A percentile compares a stretch with the other conserved stretches of the same genome.
These are phyloP conservation scores for Poeciliopsis presidionis DNA, from an alignment of 2,797 vertebrate species.

Conservation along the genomic window DNA sequence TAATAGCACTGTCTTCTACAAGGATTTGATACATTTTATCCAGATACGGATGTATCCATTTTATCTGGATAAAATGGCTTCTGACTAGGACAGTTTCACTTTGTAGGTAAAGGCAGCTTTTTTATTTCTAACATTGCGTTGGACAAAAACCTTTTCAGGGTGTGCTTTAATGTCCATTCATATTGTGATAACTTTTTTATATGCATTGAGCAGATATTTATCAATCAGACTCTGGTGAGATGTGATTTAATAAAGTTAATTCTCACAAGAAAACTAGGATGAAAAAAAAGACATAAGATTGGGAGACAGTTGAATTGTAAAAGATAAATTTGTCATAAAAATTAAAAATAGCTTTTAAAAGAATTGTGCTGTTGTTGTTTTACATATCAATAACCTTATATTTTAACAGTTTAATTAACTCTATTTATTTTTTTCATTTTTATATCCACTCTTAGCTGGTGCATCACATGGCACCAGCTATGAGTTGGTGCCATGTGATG, in stretches of 20 bases:
- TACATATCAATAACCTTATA: neutral
- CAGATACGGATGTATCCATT: neutral
- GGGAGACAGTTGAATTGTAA: neutral
- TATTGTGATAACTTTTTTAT: neutral
- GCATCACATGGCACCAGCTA: neutral
- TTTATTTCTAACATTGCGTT: neutral
- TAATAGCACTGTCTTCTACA: neutral
- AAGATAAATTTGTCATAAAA: neutral
- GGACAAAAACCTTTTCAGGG: neutral
- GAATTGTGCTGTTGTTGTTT: neutral
- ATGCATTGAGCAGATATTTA: neutral
- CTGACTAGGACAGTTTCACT: neutral
- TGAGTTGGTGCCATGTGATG: constrained; percentile 28
- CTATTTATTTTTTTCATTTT: neutral
- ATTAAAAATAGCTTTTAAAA: neutral
- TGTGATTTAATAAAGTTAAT: neutral
- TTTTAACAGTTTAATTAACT: neutral
- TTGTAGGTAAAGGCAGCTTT: neutral
- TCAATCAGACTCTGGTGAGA: neutral
- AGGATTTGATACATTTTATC: neutral
- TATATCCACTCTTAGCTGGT: too few relatives aligned
- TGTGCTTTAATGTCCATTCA: neutral
- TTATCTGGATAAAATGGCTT: too few relatives aligned
- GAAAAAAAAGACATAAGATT: neutral
- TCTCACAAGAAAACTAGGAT: neutral